Base-by-base conservation (phyloP, 2,113 vertebrate genomes). In the Platichthys stellatus region DNA sequence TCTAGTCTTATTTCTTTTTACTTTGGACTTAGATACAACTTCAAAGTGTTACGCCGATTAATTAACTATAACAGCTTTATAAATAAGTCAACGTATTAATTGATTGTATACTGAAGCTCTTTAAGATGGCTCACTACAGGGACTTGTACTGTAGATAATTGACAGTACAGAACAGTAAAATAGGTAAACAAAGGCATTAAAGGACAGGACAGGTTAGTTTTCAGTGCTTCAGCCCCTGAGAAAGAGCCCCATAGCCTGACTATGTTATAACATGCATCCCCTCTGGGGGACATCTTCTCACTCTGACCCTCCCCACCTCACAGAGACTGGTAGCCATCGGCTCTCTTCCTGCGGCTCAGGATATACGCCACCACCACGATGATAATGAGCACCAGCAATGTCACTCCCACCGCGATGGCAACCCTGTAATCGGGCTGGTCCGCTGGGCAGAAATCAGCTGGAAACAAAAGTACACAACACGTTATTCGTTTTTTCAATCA, bases 331-430 rank as follows among this genome's bases (percentile, higher is more conserved):
- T 97, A 97, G 1, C 94, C 88, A 0, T 84, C 45, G 2, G 80
- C 64, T 66, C 90, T 93, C 67, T 8, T 90, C 58, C 59, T 90
- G 47, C 94, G 92, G 59, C 92, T 72, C 20, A 96, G 20, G 2
- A 94, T 57, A 84, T 96, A 96, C 35, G 83, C 94, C 9, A 95
- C 17, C 4, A 97, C 51, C 69, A 96, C 95, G 1, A 96, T 78
- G 53, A 93, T 0, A 13, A 97, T 92, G 68, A 97, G 95, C 71
- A 96, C 72, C 15, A 95, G 74, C 3, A 96, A 87, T 0, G 94
- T 82, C 14, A 97, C 63, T 0, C 94, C 95, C 6, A 97, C 94
- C 0, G 90, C 92, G 2, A 97, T 93, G 59, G 96, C 94, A 40
- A 96, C 83, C 0, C 78, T 45, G 75, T 94, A 91, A 70, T 91